Conservation (phyloP, 2,888 invertebrate species). For the Rotaria macrura region DNA sequence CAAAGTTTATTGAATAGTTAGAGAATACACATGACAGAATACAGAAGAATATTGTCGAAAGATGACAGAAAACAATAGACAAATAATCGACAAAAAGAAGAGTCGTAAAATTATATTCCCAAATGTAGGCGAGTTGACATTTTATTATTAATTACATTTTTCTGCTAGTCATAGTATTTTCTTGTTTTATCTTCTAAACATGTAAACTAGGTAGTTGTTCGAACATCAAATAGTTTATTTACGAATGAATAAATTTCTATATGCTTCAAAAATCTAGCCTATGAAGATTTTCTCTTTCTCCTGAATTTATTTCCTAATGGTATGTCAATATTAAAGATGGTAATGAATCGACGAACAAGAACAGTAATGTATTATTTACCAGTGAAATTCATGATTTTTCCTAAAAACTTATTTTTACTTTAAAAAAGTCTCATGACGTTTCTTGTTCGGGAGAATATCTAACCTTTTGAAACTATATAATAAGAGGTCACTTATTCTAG, state of each 20-base stretch:
- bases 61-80: too few species aligned
- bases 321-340: not conserved
- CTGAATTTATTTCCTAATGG: not conserved
- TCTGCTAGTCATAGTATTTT: too few species aligned
- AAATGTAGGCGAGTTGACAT: too few species aligned
- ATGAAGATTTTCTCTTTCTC: not conserved
- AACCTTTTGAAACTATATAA: too few species aligned
- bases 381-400: not conserved
- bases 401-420: not conserved
- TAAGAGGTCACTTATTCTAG: too few species aligned
- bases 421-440: not conserved
- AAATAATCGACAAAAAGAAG: too few species aligned
- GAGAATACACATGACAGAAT: not conserved
- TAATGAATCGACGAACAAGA: not conserved
- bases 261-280: too few species aligned
- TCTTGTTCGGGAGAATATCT: not conserved
- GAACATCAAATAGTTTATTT: not conserved
- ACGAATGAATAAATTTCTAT: not conserved
- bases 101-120: too few species aligned
- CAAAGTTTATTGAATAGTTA: too few species aligned
- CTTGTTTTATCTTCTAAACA: too few species aligned
- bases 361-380: too few species aligned
- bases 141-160: too few species aligned
- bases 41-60: not conserved
- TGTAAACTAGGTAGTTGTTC: not conserved